A percentile compares a stretch with the other conserved stretches of the same genome.
Conservation (phyloP, 2,797 vertebrate genomes). For the Sebastes oblongus region DNA sequence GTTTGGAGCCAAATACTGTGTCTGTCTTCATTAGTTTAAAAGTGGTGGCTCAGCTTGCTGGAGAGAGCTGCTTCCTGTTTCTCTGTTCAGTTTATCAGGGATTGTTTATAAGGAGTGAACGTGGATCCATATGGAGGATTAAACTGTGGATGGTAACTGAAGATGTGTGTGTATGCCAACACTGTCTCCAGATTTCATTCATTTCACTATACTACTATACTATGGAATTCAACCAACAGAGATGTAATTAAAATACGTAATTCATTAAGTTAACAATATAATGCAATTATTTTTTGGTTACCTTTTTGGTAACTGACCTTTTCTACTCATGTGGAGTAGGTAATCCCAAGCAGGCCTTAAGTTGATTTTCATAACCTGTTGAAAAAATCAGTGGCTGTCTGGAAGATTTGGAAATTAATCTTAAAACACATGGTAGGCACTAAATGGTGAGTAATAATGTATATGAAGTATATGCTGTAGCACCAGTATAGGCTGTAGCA, state of each 20-base stretch:
- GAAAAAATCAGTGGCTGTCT: neutral
- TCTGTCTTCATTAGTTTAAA: neutral
- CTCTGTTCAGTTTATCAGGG: neutral
- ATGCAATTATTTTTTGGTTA: neutral
- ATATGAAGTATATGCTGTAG: neutral
- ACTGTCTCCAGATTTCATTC: neutral
- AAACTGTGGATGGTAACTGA: neutral
- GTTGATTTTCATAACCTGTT: neutral
- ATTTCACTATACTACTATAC: neutral
- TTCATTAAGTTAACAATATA: neutral
- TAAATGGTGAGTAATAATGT: neutral
- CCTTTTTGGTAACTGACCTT: neutral
- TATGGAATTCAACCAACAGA: neutral
- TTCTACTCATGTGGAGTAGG: neutral
- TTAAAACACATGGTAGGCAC: neutral
- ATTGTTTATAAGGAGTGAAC: neutral
- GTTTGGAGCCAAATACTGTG: neutral
- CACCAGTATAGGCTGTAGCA: too few species aligned
- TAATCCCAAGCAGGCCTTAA: neutral
- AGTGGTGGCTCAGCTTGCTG: neutral
- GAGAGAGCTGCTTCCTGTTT: neutral
- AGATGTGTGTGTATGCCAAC: neutral
- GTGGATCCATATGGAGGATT: neutral
- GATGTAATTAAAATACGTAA: neutral
- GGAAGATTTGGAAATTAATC: neutral